A percentile compares a stretch with the other conserved stretches of the same genome.
Conservation (phyloP, 2,113 vertebrate genomes). For the Chinchilla lanigera region DNA sequence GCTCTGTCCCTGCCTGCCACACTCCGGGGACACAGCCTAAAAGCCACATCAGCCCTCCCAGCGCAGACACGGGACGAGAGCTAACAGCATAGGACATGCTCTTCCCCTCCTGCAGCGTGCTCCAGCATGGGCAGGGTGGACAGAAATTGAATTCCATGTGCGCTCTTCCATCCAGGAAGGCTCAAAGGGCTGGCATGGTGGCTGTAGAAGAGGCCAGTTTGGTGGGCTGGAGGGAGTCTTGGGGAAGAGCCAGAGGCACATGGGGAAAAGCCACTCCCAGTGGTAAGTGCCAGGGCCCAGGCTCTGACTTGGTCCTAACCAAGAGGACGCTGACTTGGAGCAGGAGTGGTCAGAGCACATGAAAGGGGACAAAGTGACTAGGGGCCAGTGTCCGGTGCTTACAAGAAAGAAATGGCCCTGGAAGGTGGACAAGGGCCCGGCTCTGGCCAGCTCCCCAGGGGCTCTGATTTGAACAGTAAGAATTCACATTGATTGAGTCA, state of each 20-base stretch:
- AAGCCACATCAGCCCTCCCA: neutral
- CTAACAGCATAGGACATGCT: neutral
- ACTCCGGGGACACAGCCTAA: neutral
- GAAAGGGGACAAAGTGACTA: neutral
- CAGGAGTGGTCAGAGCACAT: rapidly evolving
- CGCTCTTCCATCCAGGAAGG: neutral
- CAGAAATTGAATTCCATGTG: too few species aligned
- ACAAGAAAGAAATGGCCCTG: neutral
- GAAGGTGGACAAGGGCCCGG: neutral
- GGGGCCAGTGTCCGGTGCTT: neutral
- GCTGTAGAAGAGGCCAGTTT: too few species aligned
- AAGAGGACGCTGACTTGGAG: rapidly evolving
- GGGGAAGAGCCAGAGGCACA: neutral
- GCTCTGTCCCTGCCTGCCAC: neutral
- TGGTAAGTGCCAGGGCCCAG: neutral
- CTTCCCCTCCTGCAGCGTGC: neutral
- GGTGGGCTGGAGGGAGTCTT: neutral
- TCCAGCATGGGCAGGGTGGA: neutral
- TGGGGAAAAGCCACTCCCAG: neutral
- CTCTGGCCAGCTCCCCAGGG: neutral
- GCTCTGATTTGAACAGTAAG: neutral
- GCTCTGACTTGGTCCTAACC: neutral
- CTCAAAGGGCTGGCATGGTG: neutral
- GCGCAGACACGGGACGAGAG: neutral
- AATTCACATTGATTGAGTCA: neutral